These are phyloP conservation scores for Enteromius afrohamiltoni DNA, from an alignment of 2,797 vertebrate genomes.

Conservation along the genomic window DNA sequence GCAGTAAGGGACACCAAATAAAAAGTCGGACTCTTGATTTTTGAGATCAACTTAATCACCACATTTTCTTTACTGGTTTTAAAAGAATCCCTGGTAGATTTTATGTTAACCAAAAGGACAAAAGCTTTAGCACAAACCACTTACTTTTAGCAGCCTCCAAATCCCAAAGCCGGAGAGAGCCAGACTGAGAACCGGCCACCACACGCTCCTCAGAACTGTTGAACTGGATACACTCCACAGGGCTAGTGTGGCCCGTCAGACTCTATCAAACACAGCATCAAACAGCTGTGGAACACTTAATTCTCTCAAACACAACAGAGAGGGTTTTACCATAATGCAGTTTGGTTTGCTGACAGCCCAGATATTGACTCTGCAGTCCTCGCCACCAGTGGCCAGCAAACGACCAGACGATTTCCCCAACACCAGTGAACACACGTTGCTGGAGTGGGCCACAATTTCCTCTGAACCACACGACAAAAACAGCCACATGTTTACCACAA, in stretches of 20 bases:
- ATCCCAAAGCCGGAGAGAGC: slow-evolving; percentile 96
- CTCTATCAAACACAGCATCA: slow-evolving; percentile 75
- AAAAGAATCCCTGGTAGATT: not conserved
- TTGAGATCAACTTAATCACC: too few relatives aligned
- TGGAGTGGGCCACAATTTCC: slow-evolving; percentile 90
- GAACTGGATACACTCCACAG: slow-evolving; percentile 92
- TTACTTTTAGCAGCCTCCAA: slow-evolving; percentile 96
- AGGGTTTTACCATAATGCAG: slow-evolving; percentile 90
- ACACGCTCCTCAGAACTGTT: slow-evolving; percentile 90
- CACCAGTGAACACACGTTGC: slow-evolving; percentile 86
- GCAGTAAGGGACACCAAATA: not conserved
- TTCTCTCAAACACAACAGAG: not conserved
- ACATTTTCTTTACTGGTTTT: not conserved
- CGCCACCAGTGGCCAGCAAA: slow-evolving; percentile 91
- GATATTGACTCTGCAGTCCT: slow-evolving; percentile 94
- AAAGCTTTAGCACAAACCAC: slow-evolving; percentile 50
- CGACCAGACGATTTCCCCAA: slow-evolving; percentile 91
- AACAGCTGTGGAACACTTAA: not conserved
- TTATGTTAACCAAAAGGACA: not conserved
- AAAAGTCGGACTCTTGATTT: not conserved
- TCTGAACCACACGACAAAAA: slow-evolving; percentile 73
- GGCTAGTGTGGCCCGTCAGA: slow-evolving; percentile 88
- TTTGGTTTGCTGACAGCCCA: slow-evolving; percentile 95
- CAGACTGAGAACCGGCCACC: slow-evolving; percentile 91
- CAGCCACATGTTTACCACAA: slow-evolving; percentile 8